Evolutionary conservation across 2,113 vertebrate genomes (phyloP), one percentile per base, ranked within the genome.

Genomic region (Pycnonotus jocosus): DNA sequence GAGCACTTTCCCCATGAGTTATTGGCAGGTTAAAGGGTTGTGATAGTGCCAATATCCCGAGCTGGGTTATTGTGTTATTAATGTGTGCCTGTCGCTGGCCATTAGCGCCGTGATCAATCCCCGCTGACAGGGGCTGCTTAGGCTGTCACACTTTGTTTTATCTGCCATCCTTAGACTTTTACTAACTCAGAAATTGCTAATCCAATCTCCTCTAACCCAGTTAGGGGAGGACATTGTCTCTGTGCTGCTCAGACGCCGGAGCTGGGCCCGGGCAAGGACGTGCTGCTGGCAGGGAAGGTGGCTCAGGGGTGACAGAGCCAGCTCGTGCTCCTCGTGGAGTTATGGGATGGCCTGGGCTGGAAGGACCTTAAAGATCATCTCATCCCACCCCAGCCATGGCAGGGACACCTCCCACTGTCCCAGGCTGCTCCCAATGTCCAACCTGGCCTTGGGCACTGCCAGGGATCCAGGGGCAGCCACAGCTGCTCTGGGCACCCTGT

Each of bases 121-220:
- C 97, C 3, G 37, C 93, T 97, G 98, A 98, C 97, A 98, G 97
- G 93, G 79, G 62, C 97, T 97, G 97, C 97, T 98, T 98, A 98
- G 97, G 96, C 98, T 98, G 98, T 98, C 98, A 98, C 98, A 98
- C 98, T 97, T 78, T 96, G 97, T 98, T 97, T 97, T 92, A 96
- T 97, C 96, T 95, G 96, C 98, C 98, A 98, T 98, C 98, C 98
- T 98, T 98, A 98, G 97, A 97, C 97, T 98, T 98, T 98, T 98
- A 98, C 97, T 98, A 98, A 98, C 97, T 98, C 96, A 97, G 96
- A 98, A 99, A 99, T 98, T 98, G 98, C 98, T 99, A 98, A 99
- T 98, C 98, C 94, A 98, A 99, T 99, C 98, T 97, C 97, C 91
- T 96, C 70, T 98, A 98, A 98, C 98, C 93, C 92, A 96, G 97